Base-by-base conservation (phyloP, 2,888 invertebrate species). In the Drosophila tripunctata region DNA sequence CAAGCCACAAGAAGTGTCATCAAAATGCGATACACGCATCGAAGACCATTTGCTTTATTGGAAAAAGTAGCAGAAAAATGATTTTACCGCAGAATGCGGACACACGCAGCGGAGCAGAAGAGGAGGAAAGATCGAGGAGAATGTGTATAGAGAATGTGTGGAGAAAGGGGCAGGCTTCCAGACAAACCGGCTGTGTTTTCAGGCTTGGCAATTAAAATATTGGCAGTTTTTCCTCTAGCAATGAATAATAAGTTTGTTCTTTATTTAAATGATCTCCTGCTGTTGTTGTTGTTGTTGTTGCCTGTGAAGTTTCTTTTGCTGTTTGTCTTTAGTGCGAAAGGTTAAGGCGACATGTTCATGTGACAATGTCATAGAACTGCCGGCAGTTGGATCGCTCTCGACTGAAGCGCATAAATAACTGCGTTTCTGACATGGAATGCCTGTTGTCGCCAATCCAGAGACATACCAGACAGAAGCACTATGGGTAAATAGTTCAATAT, bases 381-480 rank as follows among this genome's bases (percentile, higher is more conserved):
- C 81, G 75, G 70, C 84, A 78, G 78, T 77, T 73, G 50, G 63
- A 43, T 52, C 58, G 50, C 12, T 50, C 44, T 27, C 54, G 35
- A 45, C 65, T 87, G 85, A 88, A 87, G 88, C 87, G 88, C 83
- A 84, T 84, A 84, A 84, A 84, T 84, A 84, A 84, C 88, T 87
- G 88, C 87, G 85, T 87, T 73, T 88, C 66, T 84, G 83, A 88
- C 83, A 87, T 80, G 77, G 67, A 67, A 71, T 77, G 79, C 77
- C 30, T 58, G 55, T 50, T 69, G 64, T 74, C 57, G 72, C 64
- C 66, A 24, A 55, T 21, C 62, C 17, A 38, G 43, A 24, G 38
- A 43, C 35, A 48, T 19, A 10, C 22, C 52, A 14, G 40, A 36
- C 50, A 50, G 30, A 54, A 50, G 55, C 48, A 48, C 27, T 27